phyloP scores from a whole-genome alignment of 2,113 vertebrate species.

The Rynchops niger region DNA sequence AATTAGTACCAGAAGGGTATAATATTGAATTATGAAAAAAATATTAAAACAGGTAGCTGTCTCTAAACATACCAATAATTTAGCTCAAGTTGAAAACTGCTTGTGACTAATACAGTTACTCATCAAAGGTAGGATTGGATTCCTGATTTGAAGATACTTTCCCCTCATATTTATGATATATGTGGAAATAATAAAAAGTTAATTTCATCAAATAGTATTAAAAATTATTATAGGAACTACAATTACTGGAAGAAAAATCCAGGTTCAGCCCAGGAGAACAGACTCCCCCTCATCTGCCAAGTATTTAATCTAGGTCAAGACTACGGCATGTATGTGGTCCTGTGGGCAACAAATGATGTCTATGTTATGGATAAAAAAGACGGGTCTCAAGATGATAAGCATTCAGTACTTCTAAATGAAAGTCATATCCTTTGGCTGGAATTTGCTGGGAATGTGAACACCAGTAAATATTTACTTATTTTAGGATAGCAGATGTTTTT shows the following conservation, averaged over 20 bases:
- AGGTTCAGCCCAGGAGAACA: background rate
- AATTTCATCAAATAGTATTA: background rate
- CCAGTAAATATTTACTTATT: background rate
- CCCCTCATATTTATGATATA: background rate
- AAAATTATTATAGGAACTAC: background rate
- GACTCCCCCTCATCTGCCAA: background rate
- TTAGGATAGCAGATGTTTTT: background rate
- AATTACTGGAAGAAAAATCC: background rate
- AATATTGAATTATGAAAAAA: background rate
- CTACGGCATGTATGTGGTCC: accelerated
- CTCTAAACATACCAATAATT: background rate
- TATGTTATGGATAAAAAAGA: background rate
- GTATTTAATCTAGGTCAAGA: background rate
- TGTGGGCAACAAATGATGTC: background rate
- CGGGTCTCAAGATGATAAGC: background rate
- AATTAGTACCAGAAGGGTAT: background rate
- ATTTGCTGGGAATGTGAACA: background rate
- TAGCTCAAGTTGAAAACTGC: background rate
- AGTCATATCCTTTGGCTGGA: background rate
- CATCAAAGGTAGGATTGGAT: background rate
- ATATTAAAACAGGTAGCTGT: background rate
- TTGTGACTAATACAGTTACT: background rate
- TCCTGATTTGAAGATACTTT: background rate
- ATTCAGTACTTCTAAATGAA: background rate
- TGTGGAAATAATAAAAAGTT: background rate